These are phyloP conservation scores for Cyrtonyx montezumae DNA, from an alignment of 2,113 vertebrate species.

Conservation along the genomic window DNA sequence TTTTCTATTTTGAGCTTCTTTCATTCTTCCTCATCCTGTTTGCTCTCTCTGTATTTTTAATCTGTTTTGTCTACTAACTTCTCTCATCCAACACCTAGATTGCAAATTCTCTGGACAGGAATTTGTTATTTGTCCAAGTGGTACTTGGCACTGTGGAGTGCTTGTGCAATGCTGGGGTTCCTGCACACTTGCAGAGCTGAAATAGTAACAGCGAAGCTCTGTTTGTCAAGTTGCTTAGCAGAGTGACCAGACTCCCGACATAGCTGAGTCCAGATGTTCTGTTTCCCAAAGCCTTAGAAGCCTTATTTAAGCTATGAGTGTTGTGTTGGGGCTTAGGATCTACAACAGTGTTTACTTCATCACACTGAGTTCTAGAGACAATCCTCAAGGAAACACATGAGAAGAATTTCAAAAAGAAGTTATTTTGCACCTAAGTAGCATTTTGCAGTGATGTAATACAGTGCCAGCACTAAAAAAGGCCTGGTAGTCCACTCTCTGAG, in stretches of 20 bases:
- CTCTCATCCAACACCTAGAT: neutral
- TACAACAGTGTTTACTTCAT: neutral
- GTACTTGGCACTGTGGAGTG: neutral
- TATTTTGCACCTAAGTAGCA: neutral
- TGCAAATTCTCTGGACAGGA: neutral
- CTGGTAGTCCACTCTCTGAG: neutral
- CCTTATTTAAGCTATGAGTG: neutral
- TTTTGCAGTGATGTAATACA: neutral
- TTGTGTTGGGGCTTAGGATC: neutral
- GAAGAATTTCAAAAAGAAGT: neutral
- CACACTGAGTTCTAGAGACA: neutral
- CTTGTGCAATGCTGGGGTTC: neutral
- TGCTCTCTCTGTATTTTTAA: neutral
- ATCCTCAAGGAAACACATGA: neutral
- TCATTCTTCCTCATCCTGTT: neutral
- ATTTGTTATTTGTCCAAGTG: neutral
- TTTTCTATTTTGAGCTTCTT: neutral
- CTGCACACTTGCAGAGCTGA: neutral
- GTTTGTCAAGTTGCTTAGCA: neutral
- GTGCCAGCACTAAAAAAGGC: neutral
- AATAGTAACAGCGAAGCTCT: slow-evolving; percentile 1
- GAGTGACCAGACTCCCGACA: neutral
- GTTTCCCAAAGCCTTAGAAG: neutral
- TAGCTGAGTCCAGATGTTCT: neutral
- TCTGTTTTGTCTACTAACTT: neutral